A percentile compares a stretch with the other conserved stretches of the same genome.
These are phyloP conservation scores for Polietes domitor DNA, from an alignment of 2,888 invertebrate species.

Conservation along the genomic window DNA sequence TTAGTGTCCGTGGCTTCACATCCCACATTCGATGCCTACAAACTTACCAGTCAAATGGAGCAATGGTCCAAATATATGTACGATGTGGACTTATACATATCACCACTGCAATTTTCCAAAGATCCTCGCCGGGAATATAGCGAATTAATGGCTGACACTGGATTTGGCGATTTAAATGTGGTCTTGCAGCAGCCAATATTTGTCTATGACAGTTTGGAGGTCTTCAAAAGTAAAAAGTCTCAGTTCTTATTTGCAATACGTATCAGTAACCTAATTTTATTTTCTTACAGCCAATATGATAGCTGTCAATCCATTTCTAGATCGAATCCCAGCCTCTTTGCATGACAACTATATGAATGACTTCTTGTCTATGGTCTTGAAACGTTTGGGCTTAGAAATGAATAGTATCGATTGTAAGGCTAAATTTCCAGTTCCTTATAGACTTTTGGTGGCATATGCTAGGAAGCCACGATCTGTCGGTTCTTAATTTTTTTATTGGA, in stretches of 20 bases:
- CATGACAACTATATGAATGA: background rate
- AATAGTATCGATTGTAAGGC: background rate
- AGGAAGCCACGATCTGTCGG: background rate
- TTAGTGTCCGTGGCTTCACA: background rate
- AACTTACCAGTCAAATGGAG: background rate
- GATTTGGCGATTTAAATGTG: background rate
- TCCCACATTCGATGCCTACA: background rate
- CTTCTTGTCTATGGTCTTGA: background rate
- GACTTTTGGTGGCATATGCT: background rate
- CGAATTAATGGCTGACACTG: background rate
- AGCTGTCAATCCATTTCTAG: slow-evolving; percentile 6
- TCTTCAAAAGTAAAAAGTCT: background rate
- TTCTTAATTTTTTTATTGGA: too few species aligned
- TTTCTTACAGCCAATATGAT: background rate
- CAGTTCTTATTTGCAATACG: background rate
- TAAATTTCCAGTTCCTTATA: background rate
- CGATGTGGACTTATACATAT: background rate
- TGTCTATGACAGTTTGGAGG: background rate
- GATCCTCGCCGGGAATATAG: background rate
- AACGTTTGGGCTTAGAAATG: too few species aligned
- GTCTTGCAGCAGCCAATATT: background rate
- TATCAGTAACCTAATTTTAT: background rate
- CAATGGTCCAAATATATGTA: background rate
- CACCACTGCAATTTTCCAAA: background rate
- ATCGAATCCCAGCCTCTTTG: slow-evolving; percentile 1